Conservation (phyloP, 2,888 invertebrate genomes). For the Aethes cnicana region DNA sequence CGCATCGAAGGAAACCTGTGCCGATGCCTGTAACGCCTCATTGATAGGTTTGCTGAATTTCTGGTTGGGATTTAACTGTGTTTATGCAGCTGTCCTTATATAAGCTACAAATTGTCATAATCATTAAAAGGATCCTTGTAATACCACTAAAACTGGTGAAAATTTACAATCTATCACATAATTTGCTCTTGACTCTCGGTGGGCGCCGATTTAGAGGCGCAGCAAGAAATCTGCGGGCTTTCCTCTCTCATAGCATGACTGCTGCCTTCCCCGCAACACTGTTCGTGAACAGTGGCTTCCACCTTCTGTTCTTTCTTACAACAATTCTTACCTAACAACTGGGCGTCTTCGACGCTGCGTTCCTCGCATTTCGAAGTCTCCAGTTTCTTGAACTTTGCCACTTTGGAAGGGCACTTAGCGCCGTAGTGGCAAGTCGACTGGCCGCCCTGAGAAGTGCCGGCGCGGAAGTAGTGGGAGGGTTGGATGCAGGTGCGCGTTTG, state of each 20-base stretch:
- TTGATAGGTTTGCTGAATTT: no score
- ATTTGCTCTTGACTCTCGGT: constrained; percentile 73
- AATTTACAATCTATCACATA: constrained; percentile 44
- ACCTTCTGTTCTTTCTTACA: constrained; percentile 41
- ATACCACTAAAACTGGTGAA: no score
- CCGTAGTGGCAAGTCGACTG: constrained; percentile 65
- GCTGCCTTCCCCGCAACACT: constrained; percentile 45
- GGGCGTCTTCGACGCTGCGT: constrained; percentile 65
- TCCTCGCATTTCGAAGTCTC: constrained; percentile 45
- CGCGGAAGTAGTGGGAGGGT: constrained; percentile 72
- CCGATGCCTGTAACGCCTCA: no score
- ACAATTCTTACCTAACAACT: constrained; percentile 49
- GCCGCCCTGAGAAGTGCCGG: constrained; percentile 47
- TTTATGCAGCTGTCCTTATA: no score
- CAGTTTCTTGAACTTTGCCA: constrained; percentile 57
- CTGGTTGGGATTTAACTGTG: no score
- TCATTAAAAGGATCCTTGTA: no score
- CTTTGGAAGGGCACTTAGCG: constrained; percentile 69
- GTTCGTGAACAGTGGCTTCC: constrained; percentile 38
- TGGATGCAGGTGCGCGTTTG: constrained; percentile 72
- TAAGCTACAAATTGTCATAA: no score
- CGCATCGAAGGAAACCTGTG: no score
- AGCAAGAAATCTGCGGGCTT: constrained; percentile 69
- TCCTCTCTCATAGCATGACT: constrained; percentile 47
- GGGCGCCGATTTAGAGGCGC: constrained; percentile 49